Base-by-base conservation (phyloP, 2,888 invertebrate species). In the Nezara viridula region DNA sequence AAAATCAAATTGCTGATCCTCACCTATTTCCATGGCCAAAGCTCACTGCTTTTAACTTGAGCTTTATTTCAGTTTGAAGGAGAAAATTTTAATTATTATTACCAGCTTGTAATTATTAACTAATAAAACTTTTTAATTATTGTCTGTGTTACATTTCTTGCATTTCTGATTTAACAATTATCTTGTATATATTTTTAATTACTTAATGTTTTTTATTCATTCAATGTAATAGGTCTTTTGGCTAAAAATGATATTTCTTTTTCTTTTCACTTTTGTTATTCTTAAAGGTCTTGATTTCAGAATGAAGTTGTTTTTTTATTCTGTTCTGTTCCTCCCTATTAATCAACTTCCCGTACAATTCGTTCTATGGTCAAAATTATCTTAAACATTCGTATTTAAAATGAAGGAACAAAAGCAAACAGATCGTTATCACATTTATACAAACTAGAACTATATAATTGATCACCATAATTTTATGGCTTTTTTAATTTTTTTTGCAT, bases 31-130 rank as follows among this genome's bases (percentile, higher is more conserved):
- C 66, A 32, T 37, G 32, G 9, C 32, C 19, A 73, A 19, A 7
- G 7, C 37, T 19, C 37, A 21, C 66, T 73, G 32, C 37, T 73
- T 7, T 7, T 73, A 37, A 19, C 32, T 73, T 37, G 66, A 73
- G 66, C 16, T 73, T 73, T 16, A 27, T 32, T 60, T 37, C 19
- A 2, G 21, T 37, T 37, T 73, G 66, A 73, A 73, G 19, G 37
- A 73, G 60, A 73, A 73, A 32, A 73, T 73, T 73, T 73, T 73
- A 60, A 60, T 60, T 73, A 73, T 73, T 73, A 73, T 73, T 19
- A 73, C 21, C 66, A 19, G 19, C 37, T 73, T 73, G 66, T 32
- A 73, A 73, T 73, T 32, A 73, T 37, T 37, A 73, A 37, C 21
- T 73, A 73, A 73, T 73, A 73, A 73, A 73, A 73, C 32, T 73